Base-by-base conservation (phyloP, 2,888 invertebrate genomes). In the Amblyjoppa fuscipennis region DNA sequence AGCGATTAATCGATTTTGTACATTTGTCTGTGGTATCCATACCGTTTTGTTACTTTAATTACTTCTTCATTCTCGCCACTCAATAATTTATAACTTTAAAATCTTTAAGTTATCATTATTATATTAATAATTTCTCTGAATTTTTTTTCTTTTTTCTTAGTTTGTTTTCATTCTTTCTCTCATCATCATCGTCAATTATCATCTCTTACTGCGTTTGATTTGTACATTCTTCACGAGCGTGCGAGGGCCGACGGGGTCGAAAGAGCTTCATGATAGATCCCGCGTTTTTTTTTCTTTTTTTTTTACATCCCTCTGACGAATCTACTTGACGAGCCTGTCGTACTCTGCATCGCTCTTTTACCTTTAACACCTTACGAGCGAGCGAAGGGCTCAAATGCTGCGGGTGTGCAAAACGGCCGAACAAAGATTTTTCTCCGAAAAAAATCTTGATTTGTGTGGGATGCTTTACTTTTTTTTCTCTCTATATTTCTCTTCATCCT, bases 61-160 rank as follows among this genome's bases (percentile, higher is more conserved):
- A 70, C 41, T 61, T 49, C 70, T 74, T 70, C 73, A 78, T 71
- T 83, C 69, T 83, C 73, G 66, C 81, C 81, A 71, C 88, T 89
- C 89, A 92, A 93, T 93, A 93, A 93, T 92, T 93, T 93, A 94
- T 93, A 93, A 92, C 93, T 91, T 93, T 93, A 92, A 93, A 93
- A 92, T 87, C 87, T 90, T 92, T 92, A 92, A 92, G 91, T 93
- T 91, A 93, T 91, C 87, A 90, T 92, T 92, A 89, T 89, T 93
- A 92, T 92, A 92, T 93, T 92, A 93, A 93, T 93, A 92, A 92
- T 92, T 93, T 92, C 92, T 93, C 91, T 91, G 90, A 86, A 82
- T 87, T 81, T 80, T 75, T 41, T 77, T 77, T 79, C 69, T 74
- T 75, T 76, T 79, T 64, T 69, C 59, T 84, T 49, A 49, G 45